Conservation (phyloP, 2,888 invertebrate species). For the Ommatoiulus sabulosus region DNA sequence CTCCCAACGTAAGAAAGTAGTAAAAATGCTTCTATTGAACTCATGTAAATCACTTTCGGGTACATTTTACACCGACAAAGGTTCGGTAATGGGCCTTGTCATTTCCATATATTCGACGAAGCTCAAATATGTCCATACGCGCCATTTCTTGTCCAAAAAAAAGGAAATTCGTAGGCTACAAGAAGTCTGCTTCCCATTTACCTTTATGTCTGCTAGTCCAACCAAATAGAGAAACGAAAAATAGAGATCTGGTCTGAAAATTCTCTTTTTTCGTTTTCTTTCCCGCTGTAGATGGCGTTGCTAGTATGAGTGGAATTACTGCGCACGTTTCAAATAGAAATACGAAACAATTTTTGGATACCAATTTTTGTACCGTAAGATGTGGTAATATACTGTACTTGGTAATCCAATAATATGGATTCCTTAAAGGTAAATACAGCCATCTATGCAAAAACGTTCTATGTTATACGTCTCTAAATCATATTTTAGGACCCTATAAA, state of each 20-base stretch:
- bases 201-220: not conserved
- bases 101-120: not conserved
- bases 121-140: not conserved
- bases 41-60: slow-evolving; percentile 8
- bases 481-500: no score
- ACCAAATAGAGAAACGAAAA: not conserved
- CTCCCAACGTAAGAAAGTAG: not conserved
- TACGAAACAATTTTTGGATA: no score
- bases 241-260: not conserved
- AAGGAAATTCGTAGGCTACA: not conserved
- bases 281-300: no score
- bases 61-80: slow-evolving; percentile 15
- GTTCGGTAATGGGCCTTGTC: not conserved
- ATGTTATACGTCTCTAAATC: no score
- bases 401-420: no score
- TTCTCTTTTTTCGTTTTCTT: no score
- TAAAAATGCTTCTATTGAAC: not conserved
- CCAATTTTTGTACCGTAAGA: no score
- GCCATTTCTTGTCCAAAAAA: not conserved
- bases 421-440: no score
- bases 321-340: no score
- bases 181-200: not conserved
- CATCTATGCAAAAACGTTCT: no score
- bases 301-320: no score
- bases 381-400: no score